These are phyloP conservation scores for Vulpes lagopus DNA, from an alignment of 2,113 vertebrate genomes.

Conservation along the genomic window DNA sequence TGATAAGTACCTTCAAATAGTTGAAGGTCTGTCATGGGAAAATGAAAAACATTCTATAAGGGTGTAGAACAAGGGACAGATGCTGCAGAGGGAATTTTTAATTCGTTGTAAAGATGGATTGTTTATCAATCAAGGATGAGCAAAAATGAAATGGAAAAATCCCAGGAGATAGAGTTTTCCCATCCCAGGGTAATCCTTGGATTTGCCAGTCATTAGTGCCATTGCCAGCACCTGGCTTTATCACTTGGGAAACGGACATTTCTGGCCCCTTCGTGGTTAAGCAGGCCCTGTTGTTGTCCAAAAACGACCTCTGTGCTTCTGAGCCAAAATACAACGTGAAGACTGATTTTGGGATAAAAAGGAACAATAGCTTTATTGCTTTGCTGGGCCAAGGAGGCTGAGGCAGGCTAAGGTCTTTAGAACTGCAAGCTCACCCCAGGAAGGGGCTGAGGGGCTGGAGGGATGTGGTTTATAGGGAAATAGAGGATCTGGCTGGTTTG, in stretches of 20 bases:
- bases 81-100: background rate
- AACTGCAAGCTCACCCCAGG: background rate
- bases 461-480: background rate
- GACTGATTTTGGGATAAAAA: background rate
- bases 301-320: background rate
- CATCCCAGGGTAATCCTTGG: background rate
- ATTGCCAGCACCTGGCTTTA: background rate
- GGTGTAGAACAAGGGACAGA: background rate
- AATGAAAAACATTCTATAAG: slow-evolving; percentile 21
- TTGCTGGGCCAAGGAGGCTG: background rate
- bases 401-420: background rate
- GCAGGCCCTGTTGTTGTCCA: background rate
- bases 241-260: background rate
- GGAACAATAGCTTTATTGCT: background rate
- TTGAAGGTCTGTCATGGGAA: slow-evolving; percentile 58
- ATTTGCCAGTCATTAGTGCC: background rate
- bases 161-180: background rate
- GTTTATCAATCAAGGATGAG: slow-evolving; percentile 49
- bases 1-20: slow-evolving; percentile 70
- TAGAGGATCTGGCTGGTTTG: background rate
- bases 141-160: background rate
- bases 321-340: background rate
- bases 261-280: background rate
- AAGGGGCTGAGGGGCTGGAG: background rate
- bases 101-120: slow-evolving; percentile 44